These are phyloP conservation scores for Cettia cetti DNA, from an alignment of 2,113 vertebrate genomes.

Conservation along the genomic window DNA sequence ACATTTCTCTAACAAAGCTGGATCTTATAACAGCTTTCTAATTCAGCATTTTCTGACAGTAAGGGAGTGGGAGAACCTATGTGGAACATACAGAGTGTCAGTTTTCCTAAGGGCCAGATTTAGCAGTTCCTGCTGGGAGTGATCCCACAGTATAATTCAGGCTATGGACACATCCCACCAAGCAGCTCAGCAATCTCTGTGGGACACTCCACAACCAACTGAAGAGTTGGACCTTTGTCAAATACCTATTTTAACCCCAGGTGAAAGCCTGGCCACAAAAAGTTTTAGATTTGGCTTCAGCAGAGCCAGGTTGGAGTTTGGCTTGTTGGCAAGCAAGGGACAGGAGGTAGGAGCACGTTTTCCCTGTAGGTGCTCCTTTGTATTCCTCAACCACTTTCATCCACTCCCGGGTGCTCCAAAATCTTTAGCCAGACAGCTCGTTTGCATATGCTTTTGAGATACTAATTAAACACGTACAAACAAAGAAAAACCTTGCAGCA, in stretches of 20 bases:
- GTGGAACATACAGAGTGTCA: not conserved
- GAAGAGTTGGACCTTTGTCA: not conserved
- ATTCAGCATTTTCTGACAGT: not conserved
- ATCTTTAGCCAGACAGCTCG: constrained; percentile 52
- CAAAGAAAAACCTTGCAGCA: constrained; percentile 63
- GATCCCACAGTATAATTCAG: not conserved
- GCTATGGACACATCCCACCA: not conserved
- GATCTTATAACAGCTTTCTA: not conserved
- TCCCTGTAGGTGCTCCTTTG: constrained; percentile 57
- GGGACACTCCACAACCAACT: not conserved
- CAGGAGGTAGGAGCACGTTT: constrained; percentile 49
- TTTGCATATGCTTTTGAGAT: constrained; percentile 65
- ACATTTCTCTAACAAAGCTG: not conserved
- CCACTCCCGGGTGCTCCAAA: constrained; percentile 40
- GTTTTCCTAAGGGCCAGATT: not conserved
- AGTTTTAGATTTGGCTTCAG: not conserved
- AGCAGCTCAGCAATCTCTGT: not conserved
- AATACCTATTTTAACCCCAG: not conserved
- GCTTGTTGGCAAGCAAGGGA: constrained; percentile 15
- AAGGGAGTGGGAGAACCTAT: not conserved
- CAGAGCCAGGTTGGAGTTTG: not conserved
- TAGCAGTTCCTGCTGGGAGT: not conserved
- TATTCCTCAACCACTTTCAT: constrained; percentile 55
- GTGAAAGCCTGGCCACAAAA: not conserved
- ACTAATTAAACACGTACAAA: constrained; percentile 66